Conservation (phyloP, 2,888 invertebrate species). For the Lapara coniferarum region DNA sequence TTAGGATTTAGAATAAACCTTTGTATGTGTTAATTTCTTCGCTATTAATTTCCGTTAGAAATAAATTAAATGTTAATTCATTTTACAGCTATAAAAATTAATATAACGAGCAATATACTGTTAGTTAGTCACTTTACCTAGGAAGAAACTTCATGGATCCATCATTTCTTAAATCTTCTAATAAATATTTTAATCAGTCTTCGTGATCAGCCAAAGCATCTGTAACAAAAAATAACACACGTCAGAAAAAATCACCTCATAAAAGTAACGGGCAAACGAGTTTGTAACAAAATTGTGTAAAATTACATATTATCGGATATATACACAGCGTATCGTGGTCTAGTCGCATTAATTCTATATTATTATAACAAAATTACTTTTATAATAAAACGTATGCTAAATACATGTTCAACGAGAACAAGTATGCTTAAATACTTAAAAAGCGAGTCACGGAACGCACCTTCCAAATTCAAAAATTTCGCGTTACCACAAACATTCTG, state of each 20-base stretch:
- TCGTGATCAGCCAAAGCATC: slow-evolving; percentile 71
- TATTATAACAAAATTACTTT: slow-evolving; percentile 63
- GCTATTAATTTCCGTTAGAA: neutral
- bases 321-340: slow-evolving; percentile 46
- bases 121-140: slow-evolving; percentile 54
- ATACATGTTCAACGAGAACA: slow-evolving; percentile 36
- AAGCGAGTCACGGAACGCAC: slow-evolving; percentile 47
- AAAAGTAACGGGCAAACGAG: slow-evolving; percentile 47
- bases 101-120: neutral
- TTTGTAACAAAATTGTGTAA: slow-evolving; percentile 51
- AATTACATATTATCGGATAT: slow-evolving; percentile 53
- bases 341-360: slow-evolving; percentile 54
- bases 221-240: slow-evolving; percentile 64
- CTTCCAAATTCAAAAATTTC: slow-evolving; percentile 65
- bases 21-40: neutral
- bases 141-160: slow-evolving; percentile 63
- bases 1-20: too few relatives aligned
- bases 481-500: slow-evolving; percentile 69
- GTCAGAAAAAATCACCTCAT: slow-evolving; percentile 42
- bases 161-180: slow-evolving; percentile 69
- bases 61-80: neutral
- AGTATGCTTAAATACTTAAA: slow-evolving; percentile 33
- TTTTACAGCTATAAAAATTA: neutral
- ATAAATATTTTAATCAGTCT: slow-evolving; percentile 76
- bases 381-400: slow-evolving; percentile 56